Evolutionary conservation across 2,797 vertebrate species (phyloP).

Genomic region (Scolopax bukidnonensis): DNA sequence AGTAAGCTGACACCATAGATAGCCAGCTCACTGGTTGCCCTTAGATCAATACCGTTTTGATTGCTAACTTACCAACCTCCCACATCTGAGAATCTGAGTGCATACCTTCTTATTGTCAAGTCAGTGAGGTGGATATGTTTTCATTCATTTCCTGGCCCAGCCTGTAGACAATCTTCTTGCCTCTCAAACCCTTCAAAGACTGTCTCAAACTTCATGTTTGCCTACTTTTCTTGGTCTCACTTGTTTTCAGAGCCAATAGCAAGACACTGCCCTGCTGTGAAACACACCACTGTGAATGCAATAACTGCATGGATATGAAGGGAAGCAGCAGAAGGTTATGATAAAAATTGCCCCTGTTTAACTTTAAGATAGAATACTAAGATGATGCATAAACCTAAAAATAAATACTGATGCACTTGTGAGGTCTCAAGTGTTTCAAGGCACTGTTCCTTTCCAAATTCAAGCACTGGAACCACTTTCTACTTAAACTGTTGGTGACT

Average conservation of each 20-base stretch:
- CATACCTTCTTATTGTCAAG: not conserved
- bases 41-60: not conserved
- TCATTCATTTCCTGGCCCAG: not conserved
- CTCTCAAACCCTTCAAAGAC: not conserved
- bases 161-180: rapidly evolving
- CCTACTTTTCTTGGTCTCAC: not conserved
- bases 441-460: not conserved
- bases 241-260: not conserved
- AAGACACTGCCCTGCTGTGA: not conserved
- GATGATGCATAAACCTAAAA: not conserved
- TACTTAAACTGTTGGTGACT: not conserved
- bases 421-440: not conserved
- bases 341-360: not conserved
- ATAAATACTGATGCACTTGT: not conserved
- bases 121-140: not conserved
- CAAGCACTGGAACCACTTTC: not conserved
- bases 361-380: not conserved
- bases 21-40: not conserved
- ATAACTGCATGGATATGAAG: not conserved
- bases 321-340: not conserved
- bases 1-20: rapidly evolving
- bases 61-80: not conserved
- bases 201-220: not conserved
- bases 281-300: not conserved
- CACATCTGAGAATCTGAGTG: not conserved